Conservation (phyloP, 2,797 vertebrate species). For the Rhinella marina region DNA sequence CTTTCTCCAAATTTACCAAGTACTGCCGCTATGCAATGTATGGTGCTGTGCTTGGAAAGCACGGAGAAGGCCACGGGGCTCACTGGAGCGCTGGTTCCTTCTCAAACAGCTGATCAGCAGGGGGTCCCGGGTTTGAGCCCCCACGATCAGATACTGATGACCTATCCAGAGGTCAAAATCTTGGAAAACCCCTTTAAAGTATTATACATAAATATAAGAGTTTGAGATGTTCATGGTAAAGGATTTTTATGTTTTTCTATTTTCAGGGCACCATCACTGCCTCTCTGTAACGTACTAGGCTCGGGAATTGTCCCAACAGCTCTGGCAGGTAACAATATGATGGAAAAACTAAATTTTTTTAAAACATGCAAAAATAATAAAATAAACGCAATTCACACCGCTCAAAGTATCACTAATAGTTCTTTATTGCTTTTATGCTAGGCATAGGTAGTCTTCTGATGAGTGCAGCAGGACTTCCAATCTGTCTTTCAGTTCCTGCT, state of each 20-base stretch:
- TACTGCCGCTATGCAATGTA: too few species aligned
- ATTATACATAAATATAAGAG: too few species aligned
- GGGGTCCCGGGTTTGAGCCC: too few species aligned
- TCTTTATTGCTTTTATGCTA: slow-evolving; percentile 63
- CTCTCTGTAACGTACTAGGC: slow-evolving; percentile 93
- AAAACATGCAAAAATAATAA: background rate
- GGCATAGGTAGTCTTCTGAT: slow-evolving; percentile 96
- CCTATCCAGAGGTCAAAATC: too few species aligned
- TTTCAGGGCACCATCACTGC: slow-evolving; percentile 89
- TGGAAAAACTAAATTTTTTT: background rate
- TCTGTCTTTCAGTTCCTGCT: slow-evolving; percentile 93
- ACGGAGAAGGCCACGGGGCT: too few species aligned
- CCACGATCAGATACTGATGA: too few species aligned
- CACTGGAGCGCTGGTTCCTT: too few species aligned
- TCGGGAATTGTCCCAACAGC: slow-evolving; percentile 92
- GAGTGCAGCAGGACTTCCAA: slow-evolving; percentile 91
- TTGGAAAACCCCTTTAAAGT: too few species aligned
- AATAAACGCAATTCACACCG: background rate
- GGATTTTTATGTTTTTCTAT: background rate
- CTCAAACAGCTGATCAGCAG: too few species aligned
- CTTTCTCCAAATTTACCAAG: too few species aligned
- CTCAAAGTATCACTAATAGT: background rate
- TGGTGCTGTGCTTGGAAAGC: too few species aligned
- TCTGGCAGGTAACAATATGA: slow-evolving; percentile 83
- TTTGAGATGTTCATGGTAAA: background rate